Base-by-base conservation (phyloP, 2,888 invertebrate genomes). In the Timema cristinae region DNA sequence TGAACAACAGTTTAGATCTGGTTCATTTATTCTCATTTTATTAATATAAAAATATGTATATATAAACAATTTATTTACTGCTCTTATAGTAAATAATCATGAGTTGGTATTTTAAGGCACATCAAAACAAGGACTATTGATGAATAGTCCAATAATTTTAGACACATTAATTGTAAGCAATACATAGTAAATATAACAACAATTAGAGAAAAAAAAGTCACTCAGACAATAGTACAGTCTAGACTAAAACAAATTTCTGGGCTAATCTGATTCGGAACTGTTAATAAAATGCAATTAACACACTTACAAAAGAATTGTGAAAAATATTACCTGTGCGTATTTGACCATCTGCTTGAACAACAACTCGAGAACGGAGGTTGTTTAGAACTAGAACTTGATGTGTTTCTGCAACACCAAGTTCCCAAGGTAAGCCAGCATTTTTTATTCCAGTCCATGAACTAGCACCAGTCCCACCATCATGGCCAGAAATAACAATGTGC, bases 401-500 rank as follows among this genome's bases (percentile, higher is more conserved):
- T 6, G 98, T 98, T 85, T 99, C 99, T 6, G 98, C 95, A 66
- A 99, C 88, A 71, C 99, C 99, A 79, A 99, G 86, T 84, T 99
- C 99, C 98, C 98, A 99, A 0, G 99, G 98, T 75, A 98, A 85
- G 67, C 99, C 99, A 61, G 99, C 98, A 76, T 92, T 89, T 85
- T 99, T 99, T 81, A 99, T 98, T 77, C 98, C 98, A 0, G 98
- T 99, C 98, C 98, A 98, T 72, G 96, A 96, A 80, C 95, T 95
- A 66, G 98, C 99, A 51, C 99, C 99, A 15, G 99, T 99, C 70
- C 99, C 98, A 74, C 99, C 99, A 84, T 99, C 99, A 84, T 99
- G 98, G 0, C 99, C 99, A 0, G 98, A 98, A 77, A 99, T 97
- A 49, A 97, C 97, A 77, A 99, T 95, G 83, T 98, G 98, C 80